Conservation (phyloP, 2,888 invertebrate genomes). For the Chouioia cunea region DNA sequence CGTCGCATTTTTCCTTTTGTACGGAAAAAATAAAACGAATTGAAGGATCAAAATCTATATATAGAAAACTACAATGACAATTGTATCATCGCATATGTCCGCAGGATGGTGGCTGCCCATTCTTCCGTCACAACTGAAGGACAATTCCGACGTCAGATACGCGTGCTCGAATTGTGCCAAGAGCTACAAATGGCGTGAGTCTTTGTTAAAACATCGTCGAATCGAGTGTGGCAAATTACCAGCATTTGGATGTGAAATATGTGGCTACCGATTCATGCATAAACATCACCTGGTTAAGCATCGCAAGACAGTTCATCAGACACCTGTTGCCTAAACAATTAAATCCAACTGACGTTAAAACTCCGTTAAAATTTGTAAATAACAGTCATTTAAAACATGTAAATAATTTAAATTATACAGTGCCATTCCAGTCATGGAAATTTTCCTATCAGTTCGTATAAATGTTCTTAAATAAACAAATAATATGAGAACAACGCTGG, state of each 20-base stretch:
- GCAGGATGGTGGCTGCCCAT: constrained; percentile 27
- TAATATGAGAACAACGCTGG: too few relatives aligned
- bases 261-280: constrained; percentile 68
- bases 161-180: constrained; percentile 57
- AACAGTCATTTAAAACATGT: constrained; percentile 30
- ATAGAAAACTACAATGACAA: too few relatives aligned
- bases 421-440: background rate
- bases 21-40: too few relatives aligned
- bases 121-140: background rate
- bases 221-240: constrained; percentile 63
- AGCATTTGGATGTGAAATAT: constrained; percentile 62
- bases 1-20: too few relatives aligned
- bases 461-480: too few relatives aligned
- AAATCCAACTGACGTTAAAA: constrained; percentile 7
- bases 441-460: too few relatives aligned
- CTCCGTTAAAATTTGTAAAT: background rate
- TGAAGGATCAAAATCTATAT: too few relatives aligned
- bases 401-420: too few relatives aligned
- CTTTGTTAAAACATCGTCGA: constrained; percentile 60
- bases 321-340: too few relatives aligned
- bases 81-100: constrained; percentile 21
- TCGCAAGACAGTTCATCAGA: constrained; percentile 52
- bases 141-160: constrained; percentile 9
- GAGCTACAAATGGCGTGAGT: constrained; percentile 62
- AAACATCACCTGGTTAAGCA: constrained; percentile 69